Base-by-base conservation (phyloP, 2,113 vertebrate species). In the Aegotheles bennettii region DNA sequence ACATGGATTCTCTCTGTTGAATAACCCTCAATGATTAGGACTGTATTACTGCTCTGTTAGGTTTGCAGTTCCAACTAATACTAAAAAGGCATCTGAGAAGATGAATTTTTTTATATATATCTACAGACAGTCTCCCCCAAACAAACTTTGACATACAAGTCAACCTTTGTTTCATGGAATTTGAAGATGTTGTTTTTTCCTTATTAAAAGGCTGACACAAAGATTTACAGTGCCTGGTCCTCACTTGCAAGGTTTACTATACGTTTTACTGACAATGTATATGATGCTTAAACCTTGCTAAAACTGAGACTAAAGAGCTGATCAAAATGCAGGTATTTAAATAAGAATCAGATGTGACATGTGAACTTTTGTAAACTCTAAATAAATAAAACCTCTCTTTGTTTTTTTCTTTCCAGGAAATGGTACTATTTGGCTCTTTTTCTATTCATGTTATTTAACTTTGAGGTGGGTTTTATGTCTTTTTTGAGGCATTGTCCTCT, bases 331-430 rank as follows among this genome's bases (percentile, higher is more conserved):
- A 48, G 4, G 13, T 47, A 48, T 53, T 48, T 63, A 69, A 74
- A 33, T 13, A 19, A 33, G 7, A 74, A 26, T 64, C 13, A 61
- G 3, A 59, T 13, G 40, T 59, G 9, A 1, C 4, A 45, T 15
- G 8, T n/a, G 89, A 86, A 31, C 3, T 47, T 70, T 50, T 75
- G 1, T 5, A 77, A 38, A 63, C 13, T 60, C 20, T 14, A 40
- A 78, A 80, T 35, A 48, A 28, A 8, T 18, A 45, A 48, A 4
- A 3, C 24, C 1, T 1, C 3, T 2, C 6, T 16, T 13, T 17
- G 5, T 26, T 53, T 42, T 29, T 13, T 3, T 0, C 1, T 2
- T 0, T 1, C 2, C 25, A 36, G 10, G 5, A 64, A 25, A 71
- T 65, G 2, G 0, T 47, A 25, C 28, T 74, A 19, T 71, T 93